Base-by-base conservation (phyloP, 2,888 invertebrate genomes). In the Bimastos eiseni region DNA sequence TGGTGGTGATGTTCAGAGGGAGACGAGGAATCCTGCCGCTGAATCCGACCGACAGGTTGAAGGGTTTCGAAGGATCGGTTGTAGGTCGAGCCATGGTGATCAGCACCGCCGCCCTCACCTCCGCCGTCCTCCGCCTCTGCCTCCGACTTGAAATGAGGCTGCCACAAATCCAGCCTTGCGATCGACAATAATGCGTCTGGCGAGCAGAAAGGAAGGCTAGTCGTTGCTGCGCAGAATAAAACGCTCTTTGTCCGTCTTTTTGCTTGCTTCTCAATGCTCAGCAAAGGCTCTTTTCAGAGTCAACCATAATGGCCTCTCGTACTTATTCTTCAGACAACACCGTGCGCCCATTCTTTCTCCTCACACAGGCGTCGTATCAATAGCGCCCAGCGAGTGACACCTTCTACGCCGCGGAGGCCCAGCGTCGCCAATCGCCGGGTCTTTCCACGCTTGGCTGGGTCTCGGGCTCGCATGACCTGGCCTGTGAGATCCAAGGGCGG, bases 111-210 rank as follows among this genome's bases (percentile, higher is more conserved):
- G n/a, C 5, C 86, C 36, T 17, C 34, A 36, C n/a, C 37, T 2
- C 24, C 86, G 30, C 17, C 86, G 30, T 34, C 41, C n/a, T 30
- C 36, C 34, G 33, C 83, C 83, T 24, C 41, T 37, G 34, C 41
- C 90, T 83, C 90, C 90, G 37, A 34, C 83, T 90, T 90, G 90
- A 83, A 90, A 36, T 90, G 90, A 24, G 90, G 55, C 90, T 90
- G 55, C 90, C 90, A 90, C 90, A 55, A 90, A 83, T 86, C 86
- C 86, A 86, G 86, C 86, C 36, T 86, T 86, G 86, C 86, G 86
- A 86, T 86, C 36, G 86, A 21, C 86, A 86, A 86, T 86, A 86
- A 21, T 36, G 8, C 3, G 15, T 2, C 70, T 30, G n/a, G 70
- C 30, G 37, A 86, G 37, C 21, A 36, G 86, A 86, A 86, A 86